Evolutionary conservation across 2,113 vertebrate species (phyloP).

Genomic region (Lepisosteus oculatus): DNA sequence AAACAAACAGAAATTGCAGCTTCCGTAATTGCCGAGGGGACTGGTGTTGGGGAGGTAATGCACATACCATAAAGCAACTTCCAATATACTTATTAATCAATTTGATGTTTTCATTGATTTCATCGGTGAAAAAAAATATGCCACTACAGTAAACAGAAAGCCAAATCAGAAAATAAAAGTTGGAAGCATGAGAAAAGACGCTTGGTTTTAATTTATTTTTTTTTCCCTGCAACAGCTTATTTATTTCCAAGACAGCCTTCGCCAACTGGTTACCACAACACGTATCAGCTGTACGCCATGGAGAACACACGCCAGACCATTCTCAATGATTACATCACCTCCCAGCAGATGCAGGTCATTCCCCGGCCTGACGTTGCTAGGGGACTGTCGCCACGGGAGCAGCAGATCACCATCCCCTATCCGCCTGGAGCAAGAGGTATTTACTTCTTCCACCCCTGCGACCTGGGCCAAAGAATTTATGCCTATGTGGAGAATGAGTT

Average conservation of each 20-base stretch:
- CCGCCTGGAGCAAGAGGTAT: slow-evolving; percentile 80
- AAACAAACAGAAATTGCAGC: no score
- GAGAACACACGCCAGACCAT: slow-evolving; percentile 98
- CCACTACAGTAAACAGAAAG: no score
- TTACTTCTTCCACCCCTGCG: background rate
- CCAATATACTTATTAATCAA: no score
- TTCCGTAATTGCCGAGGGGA: no score
- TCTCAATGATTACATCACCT: slow-evolving; percentile 97
- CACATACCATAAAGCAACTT: no score
- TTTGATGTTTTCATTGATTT: no score
- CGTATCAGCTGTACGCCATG: slow-evolving; percentile 97
- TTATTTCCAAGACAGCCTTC: slow-evolving; percentile 93
- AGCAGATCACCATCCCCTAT: slow-evolving; percentile 80
- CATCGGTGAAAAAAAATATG: no score
- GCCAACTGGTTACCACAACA: slow-evolving; percentile 90
- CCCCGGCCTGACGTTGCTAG: slow-evolving; percentile 82
- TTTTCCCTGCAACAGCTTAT: slow-evolving; percentile 71
- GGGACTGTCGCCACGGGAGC: slow-evolving; percentile 88
- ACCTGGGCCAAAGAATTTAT: slow-evolving; percentile 16
- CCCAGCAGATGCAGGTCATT: slow-evolving; percentile 97
- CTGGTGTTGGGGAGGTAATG: no score
- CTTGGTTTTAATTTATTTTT: background rate
- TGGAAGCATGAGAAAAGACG: no score
- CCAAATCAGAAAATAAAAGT: no score
- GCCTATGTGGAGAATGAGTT: slow-evolving; percentile 63